A percentile compares a stretch with the other conserved stretches of the same genome.
Conservation (phyloP, 1,140 invertebrate species). For the Trigoniulus corallinus region DNA sequence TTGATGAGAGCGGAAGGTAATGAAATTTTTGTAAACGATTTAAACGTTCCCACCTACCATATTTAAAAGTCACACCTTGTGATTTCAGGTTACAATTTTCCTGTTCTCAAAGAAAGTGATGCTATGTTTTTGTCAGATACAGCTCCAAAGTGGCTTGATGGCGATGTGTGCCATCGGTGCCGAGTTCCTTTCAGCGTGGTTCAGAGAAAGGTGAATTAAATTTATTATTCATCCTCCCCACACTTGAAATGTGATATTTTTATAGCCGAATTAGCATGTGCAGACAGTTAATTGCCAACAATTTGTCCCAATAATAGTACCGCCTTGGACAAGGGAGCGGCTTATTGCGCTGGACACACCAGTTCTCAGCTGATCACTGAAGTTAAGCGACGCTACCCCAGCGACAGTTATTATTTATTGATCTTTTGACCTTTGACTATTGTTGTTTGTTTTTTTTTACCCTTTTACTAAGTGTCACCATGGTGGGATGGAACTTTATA, state of each 20-base stretch:
- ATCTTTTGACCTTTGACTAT: too few species aligned
- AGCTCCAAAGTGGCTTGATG: slow-evolving; percentile 94
- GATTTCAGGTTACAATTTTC: slow-evolving; percentile 62
- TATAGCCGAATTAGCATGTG: background rate
- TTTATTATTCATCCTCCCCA: too few species aligned
- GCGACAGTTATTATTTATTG: too few species aligned
- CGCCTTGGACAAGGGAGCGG: too few species aligned
- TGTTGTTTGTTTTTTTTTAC: too few species aligned
- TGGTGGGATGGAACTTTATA: too few species aligned
- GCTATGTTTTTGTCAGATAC: slow-evolving; percentile 95
- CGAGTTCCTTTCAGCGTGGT: slow-evolving; percentile 63
- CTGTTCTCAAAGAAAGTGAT: slow-evolving; percentile 83
- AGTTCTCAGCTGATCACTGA: too few species aligned
- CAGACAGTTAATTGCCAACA: background rate
- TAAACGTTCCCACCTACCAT: background rate
- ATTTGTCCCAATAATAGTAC: too few species aligned
- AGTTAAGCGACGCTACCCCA: too few species aligned
- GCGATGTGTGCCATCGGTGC: slow-evolving; percentile 83
- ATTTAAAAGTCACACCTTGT: background rate
- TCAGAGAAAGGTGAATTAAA: slow-evolving; percentile 67
- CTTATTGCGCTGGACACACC: too few species aligned
- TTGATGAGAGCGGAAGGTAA: slow-evolving; percentile 76
- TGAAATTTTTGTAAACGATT: background rate
- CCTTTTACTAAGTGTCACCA: too few species aligned
- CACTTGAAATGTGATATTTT: too few species aligned